Evolutionary conservation across 2,113 vertebrate genomes (phyloP), one percentile per base, ranked within the genome.

Genomic region (Osmerus eperlanus): DNA sequence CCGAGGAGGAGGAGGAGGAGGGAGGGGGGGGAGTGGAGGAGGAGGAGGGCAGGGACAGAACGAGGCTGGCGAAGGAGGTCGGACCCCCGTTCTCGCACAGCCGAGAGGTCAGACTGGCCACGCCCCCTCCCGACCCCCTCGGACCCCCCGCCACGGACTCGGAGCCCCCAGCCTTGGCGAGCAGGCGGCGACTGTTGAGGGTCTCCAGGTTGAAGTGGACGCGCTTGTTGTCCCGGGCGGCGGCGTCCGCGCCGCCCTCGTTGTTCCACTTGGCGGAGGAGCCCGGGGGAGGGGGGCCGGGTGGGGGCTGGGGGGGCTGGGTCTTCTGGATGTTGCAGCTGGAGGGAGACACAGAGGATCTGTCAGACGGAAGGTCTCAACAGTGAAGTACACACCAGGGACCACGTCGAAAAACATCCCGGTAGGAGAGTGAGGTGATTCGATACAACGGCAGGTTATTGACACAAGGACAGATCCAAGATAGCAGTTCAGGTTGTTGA

Each of bases 191-290:
- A 0, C 86, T 90, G 73, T 91, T 91, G 54, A 91, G 87, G 6
- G 90, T 91, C 74, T 95, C 93, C 64, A 92, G 85, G 53, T 91
- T 89, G 78, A 94, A 94, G 55, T 90, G 91, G 52, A 94, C 91
- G 0, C 78, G 85, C 53, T 85, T 92, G 83, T 92, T 85, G 78
- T 92, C 91, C 13, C 81, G 89, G 51, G 73, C 2, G 2, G 54
- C 2, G 2, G 59, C 63, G 1, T 7, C 70, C 28, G 65, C 79
- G 66, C 70, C 70, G 0, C n/a, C 66, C 68, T 87, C 88, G 0
- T 84, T 87, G 52, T 84, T 74, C 63, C 85, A 86, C 65, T 91
- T 83, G 32, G 60, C 74, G 0, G 76, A 68, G 0, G 19, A 11
- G 5, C 83, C 82, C 0, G 79, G 56, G 1, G 68, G 21, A 13